Evolutionary conservation across 2,888 invertebrate species (phyloP).

Genomic region (Nysson spinosus): DNA sequence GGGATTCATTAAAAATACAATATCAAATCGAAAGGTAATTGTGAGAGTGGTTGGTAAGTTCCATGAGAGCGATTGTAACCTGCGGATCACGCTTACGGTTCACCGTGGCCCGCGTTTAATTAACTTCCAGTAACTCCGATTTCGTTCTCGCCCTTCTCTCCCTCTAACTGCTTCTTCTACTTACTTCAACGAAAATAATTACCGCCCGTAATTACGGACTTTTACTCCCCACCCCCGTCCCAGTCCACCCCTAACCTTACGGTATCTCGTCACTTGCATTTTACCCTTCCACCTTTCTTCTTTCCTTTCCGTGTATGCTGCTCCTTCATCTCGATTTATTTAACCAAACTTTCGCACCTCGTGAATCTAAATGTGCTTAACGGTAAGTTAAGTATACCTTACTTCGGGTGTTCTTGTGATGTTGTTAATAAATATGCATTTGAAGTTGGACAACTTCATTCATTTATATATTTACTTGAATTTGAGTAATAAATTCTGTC

Average conservation of each 20-base stretch:
- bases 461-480: too few species aligned
- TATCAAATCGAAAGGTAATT: neutral
- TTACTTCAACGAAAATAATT: conserved; percentile 65
- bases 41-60: neutral
- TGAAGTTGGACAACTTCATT: too few species aligned
- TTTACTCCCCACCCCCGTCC: conserved; percentile 20
- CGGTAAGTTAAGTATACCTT: too few species aligned
- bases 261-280: neutral
- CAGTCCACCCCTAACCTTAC: neutral
- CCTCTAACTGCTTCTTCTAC: conserved; percentile 33
- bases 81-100: conserved; percentile 40
- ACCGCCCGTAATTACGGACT: conserved; percentile 66
- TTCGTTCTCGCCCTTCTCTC: conserved; percentile 44
- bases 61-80: conserved; percentile 26
- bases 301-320: too few species aligned
- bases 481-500: too few species aligned
- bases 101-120: conserved; percentile 67
- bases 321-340: too few species aligned
- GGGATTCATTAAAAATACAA: too few species aligned
- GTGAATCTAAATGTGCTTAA: too few species aligned
- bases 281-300: too few species aligned
- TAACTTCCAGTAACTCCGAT: conserved; percentile 68
- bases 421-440: too few species aligned
- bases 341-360: too few species aligned
- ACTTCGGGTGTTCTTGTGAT: too few species aligned